Conservation (phyloP, 2,113 vertebrate genomes). For the Paramormyrops kingsleyae region DNA sequence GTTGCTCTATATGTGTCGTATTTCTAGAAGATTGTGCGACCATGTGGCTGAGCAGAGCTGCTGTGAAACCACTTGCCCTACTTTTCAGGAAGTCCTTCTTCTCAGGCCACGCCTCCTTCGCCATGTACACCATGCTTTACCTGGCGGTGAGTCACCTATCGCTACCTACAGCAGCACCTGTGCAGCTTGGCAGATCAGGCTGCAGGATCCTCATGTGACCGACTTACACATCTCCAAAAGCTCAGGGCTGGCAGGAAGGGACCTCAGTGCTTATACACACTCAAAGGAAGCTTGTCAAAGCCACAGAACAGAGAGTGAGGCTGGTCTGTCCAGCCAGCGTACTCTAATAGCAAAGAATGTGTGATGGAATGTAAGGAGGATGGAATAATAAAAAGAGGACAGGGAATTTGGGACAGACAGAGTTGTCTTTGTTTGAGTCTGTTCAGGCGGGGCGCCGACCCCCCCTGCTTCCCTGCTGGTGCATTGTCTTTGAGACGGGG, state of each 20-base stretch:
- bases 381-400: background rate
- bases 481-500: background rate
- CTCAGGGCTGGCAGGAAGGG: background rate
- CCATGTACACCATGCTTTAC: slow-evolving; percentile 72
- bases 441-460: background rate
- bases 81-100: slow-evolving; percentile 72
- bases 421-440: background rate
- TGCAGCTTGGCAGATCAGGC: background rate
- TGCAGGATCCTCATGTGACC: background rate
- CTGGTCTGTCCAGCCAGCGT: background rate
- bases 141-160: slow-evolving; percentile 60
- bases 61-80: slow-evolving; percentile 9
- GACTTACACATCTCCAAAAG: background rate
- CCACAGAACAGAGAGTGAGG: background rate
- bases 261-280: background rate
- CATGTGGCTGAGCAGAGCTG: background rate
- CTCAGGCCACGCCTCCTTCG: slow-evolving; percentile 68
- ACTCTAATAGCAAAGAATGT: background rate
- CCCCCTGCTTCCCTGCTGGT: background rate
- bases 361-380: background rate
- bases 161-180: background rate
- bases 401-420: background rate
- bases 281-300: background rate
- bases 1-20: background rate
- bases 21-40: background rate